Evolutionary conservation across 1,140 invertebrate genomes (phyloP), one percentile per base, ranked within the genome.

Genomic region (Drosophila prosaltans): DNA sequence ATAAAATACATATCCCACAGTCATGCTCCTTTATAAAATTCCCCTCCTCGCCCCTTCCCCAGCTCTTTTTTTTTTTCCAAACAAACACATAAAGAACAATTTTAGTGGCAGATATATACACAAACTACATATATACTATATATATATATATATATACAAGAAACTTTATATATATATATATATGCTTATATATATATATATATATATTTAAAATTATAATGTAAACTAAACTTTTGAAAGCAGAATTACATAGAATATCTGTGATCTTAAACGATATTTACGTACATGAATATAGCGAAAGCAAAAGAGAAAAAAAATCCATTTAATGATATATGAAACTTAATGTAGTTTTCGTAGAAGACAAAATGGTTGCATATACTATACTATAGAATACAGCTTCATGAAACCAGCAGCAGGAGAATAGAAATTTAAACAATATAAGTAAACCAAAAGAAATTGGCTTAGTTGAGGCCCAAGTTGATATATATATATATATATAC

Each of bases 211-310:
- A 75, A 74, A 68, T 62, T 66, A 61, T 74, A 57, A 63, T 78
- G 45, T 51, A 51, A 51, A 51, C 45, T 51, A 51, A 51, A 51
- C 21, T 51, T 51, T 51, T 51, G 45, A 51, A 51, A 90, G 74
- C 86, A 90, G 81, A 86, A 86, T 82, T 82, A 91, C 80, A 92
- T 91, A 92, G 84, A 91, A 92, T 91, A 92, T 92, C 91, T 92
- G 91, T 92, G 91, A 92, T 92, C 91, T 92, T 91, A 90, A 90
- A 88, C 76, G 88, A 92, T 91, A 92, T 91, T 91, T 88, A 90
- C 69, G 74, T 76, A 76, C 45, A 51, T 51, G 45, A 51, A 51
- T 51, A 26, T 51, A 26, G 45, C 24, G 8, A 26, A 48, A 24
- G 32, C 32, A 24, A 51, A 51, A 3, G 8, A 16, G 16, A 16